Evolutionary conservation across 2,888 invertebrate genomes (phyloP).

Genomic region (Philaethria dido): DNA sequence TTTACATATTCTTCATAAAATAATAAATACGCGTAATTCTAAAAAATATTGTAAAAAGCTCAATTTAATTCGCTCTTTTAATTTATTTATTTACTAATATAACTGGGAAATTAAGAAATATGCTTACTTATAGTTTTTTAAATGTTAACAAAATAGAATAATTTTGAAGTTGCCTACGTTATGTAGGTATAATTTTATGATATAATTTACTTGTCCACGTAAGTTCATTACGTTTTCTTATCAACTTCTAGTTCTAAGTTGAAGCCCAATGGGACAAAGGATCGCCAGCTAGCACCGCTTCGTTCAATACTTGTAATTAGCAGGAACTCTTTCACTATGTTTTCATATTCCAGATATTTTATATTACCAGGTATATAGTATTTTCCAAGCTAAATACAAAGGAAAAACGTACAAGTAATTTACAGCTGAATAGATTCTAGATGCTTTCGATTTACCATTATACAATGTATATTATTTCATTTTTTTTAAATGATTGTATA

Average conservation of each 20-base stretch:
- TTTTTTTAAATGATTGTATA: neutral
- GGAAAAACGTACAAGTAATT: neutral
- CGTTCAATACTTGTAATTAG: slow-evolving; percentile 34
- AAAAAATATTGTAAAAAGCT: neutral
- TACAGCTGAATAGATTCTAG: neutral
- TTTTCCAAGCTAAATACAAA: neutral
- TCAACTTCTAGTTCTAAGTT: slow-evolving; percentile 24
- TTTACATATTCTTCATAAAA: no score
- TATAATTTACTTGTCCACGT: neutral
- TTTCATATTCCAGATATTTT: slow-evolving; percentile 31
- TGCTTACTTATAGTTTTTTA: neutral
- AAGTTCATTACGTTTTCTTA: slow-evolving; percentile 10
- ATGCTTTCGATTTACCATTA: no score
- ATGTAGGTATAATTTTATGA: neutral
- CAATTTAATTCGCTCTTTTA: neutral
- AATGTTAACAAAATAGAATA: neutral
- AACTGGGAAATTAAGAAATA: neutral
- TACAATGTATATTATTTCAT: no score
- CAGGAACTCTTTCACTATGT: slow-evolving; percentile 28
- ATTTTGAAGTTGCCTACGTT: neutral
- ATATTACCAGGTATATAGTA: slow-evolving; percentile 12
- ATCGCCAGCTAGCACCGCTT: slow-evolving; percentile 27
- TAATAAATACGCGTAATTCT: no score
- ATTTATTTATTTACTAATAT: neutral
- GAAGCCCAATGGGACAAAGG: slow-evolving; percentile 36